A percentile compares a stretch with the other conserved stretches of the same genome.
phyloP scores from a whole-genome alignment of 1,140 invertebrate genomes.

The Trypoxylus dichotomus region DNA sequence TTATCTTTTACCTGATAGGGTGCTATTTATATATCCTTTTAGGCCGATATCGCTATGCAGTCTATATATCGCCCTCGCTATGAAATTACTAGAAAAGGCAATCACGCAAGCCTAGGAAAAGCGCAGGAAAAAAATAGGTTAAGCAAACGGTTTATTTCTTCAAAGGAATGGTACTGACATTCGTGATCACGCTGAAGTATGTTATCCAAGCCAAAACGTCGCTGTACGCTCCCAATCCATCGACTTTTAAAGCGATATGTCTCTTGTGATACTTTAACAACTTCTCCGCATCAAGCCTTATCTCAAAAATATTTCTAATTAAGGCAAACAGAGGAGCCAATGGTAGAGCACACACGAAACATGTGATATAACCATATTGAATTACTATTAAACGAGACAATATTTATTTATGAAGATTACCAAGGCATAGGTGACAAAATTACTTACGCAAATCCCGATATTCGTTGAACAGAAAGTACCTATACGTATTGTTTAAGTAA shows the following conservation, averaged over 20 bases:
- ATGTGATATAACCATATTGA: constrained; percentile 83
- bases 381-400: constrained; percentile 62
- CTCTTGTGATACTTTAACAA: constrained; percentile 70
- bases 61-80: constrained; percentile 88
- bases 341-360: constrained; percentile 83
- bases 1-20: constrained; percentile 57
- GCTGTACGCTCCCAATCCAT: constrained; percentile 70
- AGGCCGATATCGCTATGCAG: constrained; percentile 61
- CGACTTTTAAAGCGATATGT: constrained; percentile 68
- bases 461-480: constrained; percentile 40
- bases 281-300: constrained; percentile 77
- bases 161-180: constrained; percentile 38
- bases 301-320: constrained; percentile 80
- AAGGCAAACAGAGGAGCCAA: constrained; percentile 78
- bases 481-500: constrained; percentile 32
- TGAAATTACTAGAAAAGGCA: constrained; percentile 96
- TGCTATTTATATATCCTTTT: constrained; percentile 80
- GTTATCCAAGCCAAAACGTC: constrained; percentile 41
- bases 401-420: too few species aligned
- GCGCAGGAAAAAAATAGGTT: background rate
- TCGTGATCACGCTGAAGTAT: constrained; percentile 43
- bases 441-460: constrained; percentile 44
- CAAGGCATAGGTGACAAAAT: too few species aligned
- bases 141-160: background rate
- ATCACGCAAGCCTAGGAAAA: constrained; percentile 91